These are phyloP conservation scores for Tetramorium alpestre DNA, from an alignment of 1,140 invertebrate genomes.

Conservation along the genomic window DNA sequence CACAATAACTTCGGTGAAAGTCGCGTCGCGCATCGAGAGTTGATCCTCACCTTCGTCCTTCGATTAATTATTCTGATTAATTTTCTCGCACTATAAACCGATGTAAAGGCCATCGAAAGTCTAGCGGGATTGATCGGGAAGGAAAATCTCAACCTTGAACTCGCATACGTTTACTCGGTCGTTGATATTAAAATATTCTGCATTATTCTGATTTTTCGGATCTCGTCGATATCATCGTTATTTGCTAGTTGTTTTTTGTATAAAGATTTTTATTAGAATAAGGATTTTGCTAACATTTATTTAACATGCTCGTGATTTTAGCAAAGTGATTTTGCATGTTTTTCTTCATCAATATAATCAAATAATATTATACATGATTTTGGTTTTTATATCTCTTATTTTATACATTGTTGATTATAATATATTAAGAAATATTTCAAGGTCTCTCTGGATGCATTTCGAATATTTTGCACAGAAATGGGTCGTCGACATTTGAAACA, in stretches of 20 bases:
- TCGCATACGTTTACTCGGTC: background rate
- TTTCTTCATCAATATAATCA: background rate
- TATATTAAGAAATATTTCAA: background rate
- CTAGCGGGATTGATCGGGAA: background rate
- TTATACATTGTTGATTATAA: background rate
- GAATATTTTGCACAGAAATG: background rate
- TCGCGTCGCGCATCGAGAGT: background rate
- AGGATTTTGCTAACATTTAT: background rate
- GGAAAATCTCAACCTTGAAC: conserved; percentile 34
- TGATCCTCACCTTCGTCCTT: conserved; percentile 9
- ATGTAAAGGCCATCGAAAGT: conserved; percentile 1
- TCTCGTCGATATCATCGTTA: background rate
- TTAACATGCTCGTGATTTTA: background rate
- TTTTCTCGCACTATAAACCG: background rate
- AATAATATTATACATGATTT: background rate
- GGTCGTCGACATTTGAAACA: background rate
- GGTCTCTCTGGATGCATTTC: background rate
- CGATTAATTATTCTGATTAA: conserved; percentile 47
- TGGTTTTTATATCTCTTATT: background rate
- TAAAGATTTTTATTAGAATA: background rate
- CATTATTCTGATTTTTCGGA: background rate
- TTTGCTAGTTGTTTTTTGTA: background rate
- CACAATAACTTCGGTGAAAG: conserved; percentile 28
- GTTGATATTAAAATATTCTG: background rate
- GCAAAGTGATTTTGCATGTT: background rate